phyloP scores from a whole-genome alignment of 2,797 vertebrate species.

The Pipistrellus kuhlii region DNA sequence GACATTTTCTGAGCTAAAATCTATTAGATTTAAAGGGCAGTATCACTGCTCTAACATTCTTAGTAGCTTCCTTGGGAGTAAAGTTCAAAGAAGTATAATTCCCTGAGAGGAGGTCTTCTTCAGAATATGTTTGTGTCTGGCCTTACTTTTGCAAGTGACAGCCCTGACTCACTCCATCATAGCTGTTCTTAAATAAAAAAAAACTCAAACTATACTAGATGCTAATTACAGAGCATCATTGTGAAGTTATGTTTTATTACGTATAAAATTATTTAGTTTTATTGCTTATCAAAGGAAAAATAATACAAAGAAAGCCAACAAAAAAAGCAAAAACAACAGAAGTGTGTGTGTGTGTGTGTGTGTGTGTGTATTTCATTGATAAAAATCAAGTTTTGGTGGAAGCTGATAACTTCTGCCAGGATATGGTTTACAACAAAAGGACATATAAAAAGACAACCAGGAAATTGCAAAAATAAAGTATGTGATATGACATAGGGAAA shows the following conservation, averaged over 20 bases:
- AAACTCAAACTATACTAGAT: not conserved
- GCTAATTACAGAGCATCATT: not conserved
- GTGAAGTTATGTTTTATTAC: not conserved
- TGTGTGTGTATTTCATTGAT: not conserved
- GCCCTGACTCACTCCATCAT: not conserved
- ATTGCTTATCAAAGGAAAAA: not conserved
- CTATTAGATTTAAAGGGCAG: not conserved
- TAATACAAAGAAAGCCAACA: not conserved
- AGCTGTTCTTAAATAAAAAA: not conserved
- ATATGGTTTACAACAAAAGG: constrained; percentile 14
- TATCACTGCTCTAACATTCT: not conserved
- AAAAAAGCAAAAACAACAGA: not conserved
- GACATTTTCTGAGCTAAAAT: not conserved
- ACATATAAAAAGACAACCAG: not conserved
- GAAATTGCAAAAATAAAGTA: constrained; percentile 17
- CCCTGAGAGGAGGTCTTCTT: not conserved
- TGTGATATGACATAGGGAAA: not conserved
- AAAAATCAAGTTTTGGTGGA: not conserved
- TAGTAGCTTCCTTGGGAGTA: not conserved
- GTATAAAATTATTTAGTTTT: not conserved
- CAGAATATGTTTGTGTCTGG: not conserved
- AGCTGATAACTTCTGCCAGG: not conserved
- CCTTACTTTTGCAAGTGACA: not conserved
- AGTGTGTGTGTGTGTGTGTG: no score
- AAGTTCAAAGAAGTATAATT: not conserved